Evolutionary conservation across 1,140 invertebrate species (phyloP).

Genomic region (Coptotermes formosanus): DNA sequence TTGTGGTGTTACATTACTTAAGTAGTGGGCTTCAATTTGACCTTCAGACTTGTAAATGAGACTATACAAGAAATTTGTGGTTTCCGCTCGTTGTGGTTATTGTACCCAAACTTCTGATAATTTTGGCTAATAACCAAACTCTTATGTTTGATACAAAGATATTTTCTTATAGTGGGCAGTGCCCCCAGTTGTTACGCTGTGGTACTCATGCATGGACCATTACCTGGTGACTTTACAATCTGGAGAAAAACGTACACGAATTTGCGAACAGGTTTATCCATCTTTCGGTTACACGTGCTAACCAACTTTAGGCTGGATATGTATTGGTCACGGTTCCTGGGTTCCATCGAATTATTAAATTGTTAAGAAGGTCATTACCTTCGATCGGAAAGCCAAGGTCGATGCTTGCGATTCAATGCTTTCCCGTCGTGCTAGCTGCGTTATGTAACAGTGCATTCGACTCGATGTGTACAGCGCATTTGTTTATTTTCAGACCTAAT

Average conservation of each 20-base stretch:
- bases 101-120: background rate
- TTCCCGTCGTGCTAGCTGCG: too few relatives aligned
- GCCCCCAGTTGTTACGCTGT: background rate
- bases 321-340: too few relatives aligned
- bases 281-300: background rate
- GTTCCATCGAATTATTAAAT: too few relatives aligned
- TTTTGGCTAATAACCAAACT: background rate
- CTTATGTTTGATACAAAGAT: background rate
- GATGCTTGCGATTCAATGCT: too few relatives aligned
- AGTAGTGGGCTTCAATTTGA: too few relatives aligned
- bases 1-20: too few relatives aligned
- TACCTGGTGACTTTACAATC: background rate
- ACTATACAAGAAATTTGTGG: background rate
- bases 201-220: background rate
- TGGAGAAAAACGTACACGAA: background rate
- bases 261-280: background rate
- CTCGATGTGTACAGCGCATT: too few relatives aligned
- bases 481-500: too few relatives aligned
- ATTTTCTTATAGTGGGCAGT: background rate
- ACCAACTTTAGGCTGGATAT: background rate
- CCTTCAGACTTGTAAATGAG: too few relatives aligned
- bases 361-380: too few relatives aligned
- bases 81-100: background rate
- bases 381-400: too few relatives aligned
- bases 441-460: too few relatives aligned